Conservation (phyloP, 1,140 invertebrate genomes). For the Mesaphorura yosii region DNA sequence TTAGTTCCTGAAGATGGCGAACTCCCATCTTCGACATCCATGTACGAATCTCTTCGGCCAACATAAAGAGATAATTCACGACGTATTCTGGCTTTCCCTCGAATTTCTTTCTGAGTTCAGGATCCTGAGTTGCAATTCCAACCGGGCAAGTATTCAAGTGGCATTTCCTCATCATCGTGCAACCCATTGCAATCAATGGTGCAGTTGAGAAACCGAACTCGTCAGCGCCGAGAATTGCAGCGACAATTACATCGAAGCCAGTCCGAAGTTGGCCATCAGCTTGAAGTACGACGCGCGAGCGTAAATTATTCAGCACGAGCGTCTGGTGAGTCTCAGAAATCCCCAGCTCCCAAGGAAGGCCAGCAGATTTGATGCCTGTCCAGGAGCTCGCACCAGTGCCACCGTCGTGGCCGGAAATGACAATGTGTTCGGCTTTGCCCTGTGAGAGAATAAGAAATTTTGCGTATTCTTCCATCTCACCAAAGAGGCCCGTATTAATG, state of each 20-base stretch:
- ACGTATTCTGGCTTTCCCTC: conserved; percentile 95
- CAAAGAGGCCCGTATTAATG: background rate
- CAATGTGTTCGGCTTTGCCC: conserved; percentile 97
- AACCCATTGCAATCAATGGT: conserved; percentile 90
- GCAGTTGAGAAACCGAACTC: conserved; percentile 99
- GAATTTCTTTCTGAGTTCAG: conserved; percentile 87
- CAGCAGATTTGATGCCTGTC: conserved; percentile 72
- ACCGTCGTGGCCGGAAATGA: conserved; percentile 93
- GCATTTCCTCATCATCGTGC: conserved; percentile 99
- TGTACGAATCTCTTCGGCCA: conserved; percentile 86
- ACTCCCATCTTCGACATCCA: conserved; percentile 87
- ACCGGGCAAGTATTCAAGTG: conserved; percentile 99
- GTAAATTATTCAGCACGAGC: conserved; percentile 85
- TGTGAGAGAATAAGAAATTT: conserved; percentile 34
- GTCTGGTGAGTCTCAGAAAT: conserved; percentile 93
- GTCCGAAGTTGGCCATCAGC: conserved; percentile 89
- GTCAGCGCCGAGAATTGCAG: conserved; percentile 88
- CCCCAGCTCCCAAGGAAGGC: conserved; percentile 94
- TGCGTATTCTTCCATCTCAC: background rate
- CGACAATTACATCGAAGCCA: conserved; percentile 93
- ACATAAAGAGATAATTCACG: conserved; percentile 92
- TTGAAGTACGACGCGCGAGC: conserved; percentile 87
- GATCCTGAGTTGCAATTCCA: conserved; percentile 91
- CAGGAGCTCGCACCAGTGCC: background rate
- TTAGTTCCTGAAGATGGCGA: conserved; percentile 76